Base-by-base conservation (phyloP, 2,113 vertebrate genomes). In the Hirundichthys speculiger region DNA sequence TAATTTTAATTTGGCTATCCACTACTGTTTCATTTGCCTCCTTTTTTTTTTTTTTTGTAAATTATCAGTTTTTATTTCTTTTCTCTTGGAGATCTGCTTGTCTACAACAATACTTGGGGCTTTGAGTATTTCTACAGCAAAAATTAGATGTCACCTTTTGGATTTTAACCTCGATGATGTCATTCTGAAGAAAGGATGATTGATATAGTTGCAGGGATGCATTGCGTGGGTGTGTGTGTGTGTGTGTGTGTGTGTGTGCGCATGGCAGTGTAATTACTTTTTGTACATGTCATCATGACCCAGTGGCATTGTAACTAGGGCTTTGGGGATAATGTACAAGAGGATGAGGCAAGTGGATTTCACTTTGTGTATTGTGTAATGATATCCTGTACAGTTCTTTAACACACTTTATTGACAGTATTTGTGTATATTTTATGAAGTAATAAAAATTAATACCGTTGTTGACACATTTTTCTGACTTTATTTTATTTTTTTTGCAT, bases 391-490 rank as follows among this genome's bases (percentile, higher is more conserved):
- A 93, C 92, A 93, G 92, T 92, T 92, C 90, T 93, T 92, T 92
- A 92, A 92, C 91, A 91, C 90, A 86, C 84, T 92, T 91, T 92
- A 92, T 92, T 93, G 93, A 93, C 92, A 92, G 91, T 92, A 93
- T 93, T 93, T 93, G 92, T 93, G 91, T 93, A 93, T 92, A 93
- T 93, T 93, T 93, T 93, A 93, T 91, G 88, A 93, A 82, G 87
- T 93, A 93, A 91, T 92, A 92, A 93, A 90, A 92, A 83, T 77
- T 27, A 89, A 87, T 80, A 82, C 82, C 50, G 50, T 83, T 86
- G 80, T 73, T 69, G 69, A 77, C 79, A 75, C 40, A 7, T 48
- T 51, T 67, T 20, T 15, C 16, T 45, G 66, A 19, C 3, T 12
- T 21, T 30, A 59, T 62, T 9, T 48, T 53, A 19, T 2, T 14